Evolutionary conservation across 2,797 vertebrate species (phyloP).

Genomic region (Crotalus adamanteus): DNA sequence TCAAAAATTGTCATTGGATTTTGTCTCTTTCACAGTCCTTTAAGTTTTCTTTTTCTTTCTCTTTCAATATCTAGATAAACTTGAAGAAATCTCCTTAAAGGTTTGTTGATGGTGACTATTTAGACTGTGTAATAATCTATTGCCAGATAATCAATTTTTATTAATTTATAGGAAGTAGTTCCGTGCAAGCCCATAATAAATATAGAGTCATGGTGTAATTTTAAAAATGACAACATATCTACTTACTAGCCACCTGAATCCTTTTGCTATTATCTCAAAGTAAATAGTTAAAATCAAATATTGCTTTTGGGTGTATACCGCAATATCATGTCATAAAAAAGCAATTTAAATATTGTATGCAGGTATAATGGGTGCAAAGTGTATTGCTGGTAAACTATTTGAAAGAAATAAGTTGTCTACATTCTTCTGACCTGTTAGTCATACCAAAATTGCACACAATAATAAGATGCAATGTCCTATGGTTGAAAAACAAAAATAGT

Average conservation of each 20-base stretch:
- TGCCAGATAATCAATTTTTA: background rate
- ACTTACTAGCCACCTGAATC: background rate
- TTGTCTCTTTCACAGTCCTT: background rate
- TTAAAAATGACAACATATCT: background rate
- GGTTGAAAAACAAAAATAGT: conserved; percentile 4
- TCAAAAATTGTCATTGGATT: background rate
- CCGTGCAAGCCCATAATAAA: background rate
- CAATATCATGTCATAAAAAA: background rate
- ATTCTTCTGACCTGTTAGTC: background rate
- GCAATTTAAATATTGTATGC: rapidly evolving
- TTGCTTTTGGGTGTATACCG: background rate
- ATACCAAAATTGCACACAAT: background rate
- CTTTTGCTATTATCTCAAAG: conserved; percentile 24
- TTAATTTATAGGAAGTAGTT: background rate
- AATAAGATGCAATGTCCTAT: background rate
- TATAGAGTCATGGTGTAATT: background rate
- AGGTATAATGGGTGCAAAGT: rapidly evolving
- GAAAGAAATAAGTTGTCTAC: background rate
- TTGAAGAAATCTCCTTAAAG: background rate
- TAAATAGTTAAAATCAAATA: conserved; percentile 18
- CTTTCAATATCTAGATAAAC: background rate
- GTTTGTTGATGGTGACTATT: background rate
- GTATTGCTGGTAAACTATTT: background rate
- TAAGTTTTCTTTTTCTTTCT: background rate
- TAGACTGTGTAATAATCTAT: background rate